Evolutionary conservation across 2,113 vertebrate genomes (phyloP), one percentile per base, ranked within the genome.

Genomic region (Dendrocopos noguchii): DNA sequence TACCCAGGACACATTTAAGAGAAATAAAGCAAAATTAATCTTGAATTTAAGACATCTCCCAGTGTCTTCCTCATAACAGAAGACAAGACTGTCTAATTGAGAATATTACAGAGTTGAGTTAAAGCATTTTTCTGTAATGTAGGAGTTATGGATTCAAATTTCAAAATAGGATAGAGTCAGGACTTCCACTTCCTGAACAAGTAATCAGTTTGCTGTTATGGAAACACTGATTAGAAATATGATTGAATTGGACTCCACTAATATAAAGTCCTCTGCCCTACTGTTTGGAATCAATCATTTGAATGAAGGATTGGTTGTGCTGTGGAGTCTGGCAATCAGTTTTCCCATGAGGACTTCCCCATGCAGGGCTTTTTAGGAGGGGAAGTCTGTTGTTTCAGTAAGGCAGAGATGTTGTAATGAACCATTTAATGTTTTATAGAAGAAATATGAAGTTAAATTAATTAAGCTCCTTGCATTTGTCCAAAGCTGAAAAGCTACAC

Each of bases 241-340:
- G 28, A 73, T 55, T 36, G 1, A 39, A 25, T 2, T 88, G 68
- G 36, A 70, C 15, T 34, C 9, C 0, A 0, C 16, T 67, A 67
- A 83, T 24, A 80, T 1, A 6, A 80, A 56, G 19, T 81, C 5
- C 20, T 80, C 24, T 47, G 16, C 78, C 63, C 25, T 27, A 5
- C 31, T 61, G 25, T 24, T 91, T 65, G 39, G 9, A 39, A 75
- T 70, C 53, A 87, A 25, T 61, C 11, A 42, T 47, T 76, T 64
- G 59, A 88, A 65, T 7, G 21, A 75, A 36, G 44, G 31, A 56
- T 3, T 27, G 4, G 13, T 12, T 79, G 47, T 71, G 65, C 34
- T 64, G 13, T 44, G 28, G 27, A 74, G 25, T 50, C 25, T 75
- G 25, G 25, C 0, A 1, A 78, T 27, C 17, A 39, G 33, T 84